Evolutionary conservation across 2,888 invertebrate genomes (phyloP), one percentile per base, ranked within the genome.

Genomic region (Alloplasta piceator): DNA sequence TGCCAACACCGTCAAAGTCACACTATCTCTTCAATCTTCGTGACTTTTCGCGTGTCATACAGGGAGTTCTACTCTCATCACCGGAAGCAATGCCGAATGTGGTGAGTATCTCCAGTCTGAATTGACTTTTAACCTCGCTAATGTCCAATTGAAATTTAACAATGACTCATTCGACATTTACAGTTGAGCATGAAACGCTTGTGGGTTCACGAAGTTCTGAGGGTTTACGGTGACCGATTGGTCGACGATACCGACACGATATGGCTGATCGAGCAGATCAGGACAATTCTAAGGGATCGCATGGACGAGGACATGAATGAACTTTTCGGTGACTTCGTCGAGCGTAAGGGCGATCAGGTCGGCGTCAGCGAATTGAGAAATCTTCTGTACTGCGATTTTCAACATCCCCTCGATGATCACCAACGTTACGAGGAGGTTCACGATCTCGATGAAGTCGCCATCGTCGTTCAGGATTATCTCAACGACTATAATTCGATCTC

Each of bases 11-110:
- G 0, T 94, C 97, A 0, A 98, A 98, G 91, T 98, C 97, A 1
- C 98, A 98, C 93, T 98, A 99, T 91, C 94, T 98, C 6, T 99
- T 99, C 92, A 98, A 98, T 93, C 93, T 98, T 85, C 94, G 98
- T 86, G 98, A 99, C 91, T 98, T 98, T 92, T 96, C 98, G 0
- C 94, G 98, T 87, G 98, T 99, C 26, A 96, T 99, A 87, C 94
- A 97, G 95, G 98, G 98, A 5, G 96, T 83, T 60, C 60, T 83
- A 10, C 92, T 98, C 0, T 98, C 98, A 0, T 96, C 97, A 3
- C 98, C 98, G 0, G 98, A 98, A 92, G 96, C 97, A 0, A 96
- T 96, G 80, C 96, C 96, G 83, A 96, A 96, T 87, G 92, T 96
- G 71, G 94, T 92, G 86, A 43, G 78, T 72, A 56, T 58, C 26